phyloP scores from a whole-genome alignment of 2,113 vertebrate species.

The Pavo muticus region DNA sequence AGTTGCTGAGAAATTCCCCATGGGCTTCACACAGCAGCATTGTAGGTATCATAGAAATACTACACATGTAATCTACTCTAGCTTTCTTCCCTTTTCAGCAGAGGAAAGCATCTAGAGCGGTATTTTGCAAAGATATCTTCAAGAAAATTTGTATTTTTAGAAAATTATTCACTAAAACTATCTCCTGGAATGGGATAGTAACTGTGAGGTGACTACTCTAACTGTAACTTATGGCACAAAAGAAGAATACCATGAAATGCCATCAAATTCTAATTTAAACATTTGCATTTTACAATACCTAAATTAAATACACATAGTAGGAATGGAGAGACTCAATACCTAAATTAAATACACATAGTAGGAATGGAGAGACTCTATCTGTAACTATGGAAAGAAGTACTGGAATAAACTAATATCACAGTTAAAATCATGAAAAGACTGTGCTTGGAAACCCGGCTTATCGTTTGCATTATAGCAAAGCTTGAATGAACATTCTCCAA shows the following conservation, averaged over 20 bases:
- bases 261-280: not conserved
- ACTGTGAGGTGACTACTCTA: not conserved
- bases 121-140: not conserved
- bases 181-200: not conserved
- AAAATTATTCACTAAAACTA: not conserved
- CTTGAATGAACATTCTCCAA: not conserved
- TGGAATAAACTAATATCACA: not conserved
- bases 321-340: not conserved
- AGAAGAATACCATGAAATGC: not conserved
- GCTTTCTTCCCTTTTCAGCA: not conserved
- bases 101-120: not conserved
- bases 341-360: not conserved
- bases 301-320: not conserved
- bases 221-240: not conserved
- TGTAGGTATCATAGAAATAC: not conserved
- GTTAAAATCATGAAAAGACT: not conserved
- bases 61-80: not conserved
- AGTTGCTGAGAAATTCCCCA: slow-evolving; percentile 2
- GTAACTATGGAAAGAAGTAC: not conserved
- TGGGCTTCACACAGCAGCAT: not conserved
- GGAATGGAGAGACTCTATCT: not conserved
- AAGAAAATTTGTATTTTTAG: not conserved
- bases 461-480: not conserved
- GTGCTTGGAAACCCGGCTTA: not conserved
- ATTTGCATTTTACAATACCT: not conserved